These are phyloP conservation scores for Neria commutata DNA, from an alignment of 2,888 invertebrate genomes.

Conservation along the genomic window DNA sequence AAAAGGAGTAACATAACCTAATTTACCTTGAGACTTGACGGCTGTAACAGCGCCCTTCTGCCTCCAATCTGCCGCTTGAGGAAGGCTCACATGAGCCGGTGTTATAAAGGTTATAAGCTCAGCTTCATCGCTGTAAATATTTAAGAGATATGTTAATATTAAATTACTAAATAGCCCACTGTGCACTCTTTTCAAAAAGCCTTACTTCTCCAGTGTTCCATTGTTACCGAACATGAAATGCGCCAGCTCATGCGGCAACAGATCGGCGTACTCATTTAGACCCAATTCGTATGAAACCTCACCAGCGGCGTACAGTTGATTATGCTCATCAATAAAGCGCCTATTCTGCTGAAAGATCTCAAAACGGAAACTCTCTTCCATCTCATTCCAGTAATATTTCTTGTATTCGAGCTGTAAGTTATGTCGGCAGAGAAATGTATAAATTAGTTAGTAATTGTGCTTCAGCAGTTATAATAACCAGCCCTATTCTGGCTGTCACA, in stretches of 20 bases:
- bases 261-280: slow-evolving; percentile 84
- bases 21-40: slow-evolving; percentile 87
- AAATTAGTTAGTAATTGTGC: background rate
- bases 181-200: slow-evolving; percentile 40
- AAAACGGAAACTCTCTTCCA: slow-evolving; percentile 83
- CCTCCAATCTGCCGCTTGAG: slow-evolving; percentile 84
- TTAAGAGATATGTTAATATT: background rate
- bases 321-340: slow-evolving; percentile 83
- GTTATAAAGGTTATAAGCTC: slow-evolving; percentile 54
- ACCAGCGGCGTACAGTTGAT: slow-evolving; percentile 74
- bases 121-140: slow-evolving; percentile 16
- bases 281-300: slow-evolving; percentile 71
- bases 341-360: slow-evolving; percentile 90
- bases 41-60: slow-evolving; percentile 81
- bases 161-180: background rate
- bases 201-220: slow-evolving; percentile 45
- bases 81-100: slow-evolving; percentile 69
- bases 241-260: slow-evolving; percentile 84
- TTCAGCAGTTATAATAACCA: too few species aligned
- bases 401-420: slow-evolving; percentile 67
- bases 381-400: slow-evolving; percentile 72
- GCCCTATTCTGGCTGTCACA: too few species aligned
- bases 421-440: too few species aligned
- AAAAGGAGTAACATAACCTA: too few species aligned
- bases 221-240: slow-evolving; percentile 74